Conservation (phyloP, 2,797 vertebrate genomes). For the Moxostoma hubbsi region DNA sequence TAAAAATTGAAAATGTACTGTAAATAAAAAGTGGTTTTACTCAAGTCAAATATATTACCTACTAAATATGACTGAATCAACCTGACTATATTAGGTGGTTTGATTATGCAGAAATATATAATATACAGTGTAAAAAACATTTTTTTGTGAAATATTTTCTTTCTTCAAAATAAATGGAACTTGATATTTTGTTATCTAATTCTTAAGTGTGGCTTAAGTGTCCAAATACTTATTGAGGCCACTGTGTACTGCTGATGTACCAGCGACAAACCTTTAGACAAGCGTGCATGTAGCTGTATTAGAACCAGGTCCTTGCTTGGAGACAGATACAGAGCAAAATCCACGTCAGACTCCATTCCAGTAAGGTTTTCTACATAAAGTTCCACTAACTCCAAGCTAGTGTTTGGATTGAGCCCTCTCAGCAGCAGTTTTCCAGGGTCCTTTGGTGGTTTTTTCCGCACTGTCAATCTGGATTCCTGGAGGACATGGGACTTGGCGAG, state of each 20-base stretch:
- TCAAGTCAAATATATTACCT: too few relatives aligned
- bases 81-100: too few relatives aligned
- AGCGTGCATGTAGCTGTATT: constrained; percentile 70
- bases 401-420: constrained; percentile 66
- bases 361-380: constrained; percentile 77
- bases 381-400: constrained; percentile 67
- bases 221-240: background rate
- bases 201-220: too few relatives aligned
- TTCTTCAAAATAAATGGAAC: too few relatives aligned
- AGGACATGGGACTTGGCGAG: constrained; percentile 74
- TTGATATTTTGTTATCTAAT: too few relatives aligned
- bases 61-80: too few relatives aligned
- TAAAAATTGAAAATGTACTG: too few relatives aligned
- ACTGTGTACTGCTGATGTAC: background rate
- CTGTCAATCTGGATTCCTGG: constrained; percentile 62
- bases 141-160: too few relatives aligned
- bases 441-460: constrained; percentile 72
- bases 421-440: constrained; percentile 77
- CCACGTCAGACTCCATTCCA: background rate
- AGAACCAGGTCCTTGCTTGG: constrained; percentile 64
- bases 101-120: too few relatives aligned
- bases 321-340: constrained; percentile 63
- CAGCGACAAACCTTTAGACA: constrained; percentile 69
- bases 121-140: too few relatives aligned
- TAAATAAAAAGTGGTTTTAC: too few relatives aligned